These are phyloP conservation scores for Macrotis lagotis DNA, from an alignment of 2,113 vertebrate genomes.

Conservation along the genomic window DNA sequence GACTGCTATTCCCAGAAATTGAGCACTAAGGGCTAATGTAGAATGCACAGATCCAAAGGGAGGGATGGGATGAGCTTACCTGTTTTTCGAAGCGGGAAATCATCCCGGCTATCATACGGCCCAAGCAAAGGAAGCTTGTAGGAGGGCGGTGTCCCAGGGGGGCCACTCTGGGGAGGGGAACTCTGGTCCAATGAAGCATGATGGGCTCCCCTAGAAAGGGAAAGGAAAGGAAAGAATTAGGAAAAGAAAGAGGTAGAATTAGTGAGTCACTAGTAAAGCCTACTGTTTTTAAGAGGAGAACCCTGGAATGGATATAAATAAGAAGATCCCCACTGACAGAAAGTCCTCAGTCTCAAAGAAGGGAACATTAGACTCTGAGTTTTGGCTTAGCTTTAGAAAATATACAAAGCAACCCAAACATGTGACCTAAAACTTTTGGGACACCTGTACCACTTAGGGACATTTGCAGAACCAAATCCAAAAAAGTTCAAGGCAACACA, in stretches of 20 bases:
- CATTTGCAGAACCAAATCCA: not conserved
- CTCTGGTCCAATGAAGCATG: slow-evolving; percentile 95
- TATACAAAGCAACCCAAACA: not conserved
- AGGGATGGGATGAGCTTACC: slow-evolving; percentile 81
- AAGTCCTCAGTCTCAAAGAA: not conserved
- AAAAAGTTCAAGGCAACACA: not conserved
- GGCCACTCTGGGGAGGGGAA: slow-evolving; percentile 93
- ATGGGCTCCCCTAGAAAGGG: slow-evolving; percentile 88
- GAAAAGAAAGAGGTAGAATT: not conserved
- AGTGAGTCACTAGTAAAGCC: not conserved
- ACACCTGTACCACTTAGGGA: not conserved
- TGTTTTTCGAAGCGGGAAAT: slow-evolving; percentile 96
- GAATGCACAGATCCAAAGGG: not conserved
- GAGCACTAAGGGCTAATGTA: not conserved
- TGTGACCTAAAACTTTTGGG: not conserved
- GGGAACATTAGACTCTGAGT: not conserved
- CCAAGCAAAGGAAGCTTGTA: slow-evolving; percentile 93
- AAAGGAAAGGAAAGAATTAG: not conserved
- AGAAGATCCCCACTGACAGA: not conserved
- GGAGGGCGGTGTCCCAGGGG: slow-evolving; percentile 86
- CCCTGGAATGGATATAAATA: not conserved
- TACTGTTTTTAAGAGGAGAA: not conserved
- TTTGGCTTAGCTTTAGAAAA: not conserved
- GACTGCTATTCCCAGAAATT: not conserved
- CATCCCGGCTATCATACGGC: slow-evolving; percentile 92